Percentiles rank a stretch among this genome's conserved stretches.
These are phyloP conservation scores for Thinocorus orbignyianus DNA, from an alignment of 2,113 vertebrate species.

Conservation along the genomic window DNA sequence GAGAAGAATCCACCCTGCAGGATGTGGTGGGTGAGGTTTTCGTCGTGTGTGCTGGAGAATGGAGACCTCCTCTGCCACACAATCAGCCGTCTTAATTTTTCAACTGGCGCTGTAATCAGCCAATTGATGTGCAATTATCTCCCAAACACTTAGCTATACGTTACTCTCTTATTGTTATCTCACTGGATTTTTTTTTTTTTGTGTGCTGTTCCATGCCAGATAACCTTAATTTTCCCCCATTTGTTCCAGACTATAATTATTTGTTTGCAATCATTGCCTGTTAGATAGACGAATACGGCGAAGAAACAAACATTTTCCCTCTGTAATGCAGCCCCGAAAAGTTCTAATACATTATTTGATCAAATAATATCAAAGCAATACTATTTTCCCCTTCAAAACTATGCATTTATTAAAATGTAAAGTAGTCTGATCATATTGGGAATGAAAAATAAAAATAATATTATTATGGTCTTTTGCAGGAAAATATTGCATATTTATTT, in stretches of 20 bases:
- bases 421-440: constrained; percentile 58
- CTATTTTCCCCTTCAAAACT: constrained; percentile 65
- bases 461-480: constrained; percentile 48
- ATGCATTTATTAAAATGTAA: constrained; percentile 79
- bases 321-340: constrained; percentile 52
- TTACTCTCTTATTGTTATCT: background rate
- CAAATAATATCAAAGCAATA: constrained; percentile 75
- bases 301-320: constrained; percentile 31
- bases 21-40: background rate
- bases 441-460: constrained; percentile 60
- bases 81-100: constrained; percentile 30
- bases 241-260: constrained; percentile 72
- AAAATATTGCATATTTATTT: constrained; percentile 74
- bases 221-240: constrained; percentile 68
- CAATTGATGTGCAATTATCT: constrained; percentile 64
- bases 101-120: constrained; percentile 49
- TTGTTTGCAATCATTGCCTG: constrained; percentile 74
- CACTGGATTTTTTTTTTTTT: constrained; percentile 10
- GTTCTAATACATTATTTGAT: constrained; percentile 72
- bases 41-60: background rate
- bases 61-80: constrained; percentile 21
- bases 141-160: background rate
- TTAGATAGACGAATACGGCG: constrained; percentile 56
- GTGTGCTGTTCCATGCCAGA: constrained; percentile 57
- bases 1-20: background rate